Percentiles rank a stretch among this genome's conserved stretches.
These are phyloP conservation scores for Chunga burmeisteri DNA, from an alignment of 2,113 vertebrate species.

Conservation along the genomic window DNA sequence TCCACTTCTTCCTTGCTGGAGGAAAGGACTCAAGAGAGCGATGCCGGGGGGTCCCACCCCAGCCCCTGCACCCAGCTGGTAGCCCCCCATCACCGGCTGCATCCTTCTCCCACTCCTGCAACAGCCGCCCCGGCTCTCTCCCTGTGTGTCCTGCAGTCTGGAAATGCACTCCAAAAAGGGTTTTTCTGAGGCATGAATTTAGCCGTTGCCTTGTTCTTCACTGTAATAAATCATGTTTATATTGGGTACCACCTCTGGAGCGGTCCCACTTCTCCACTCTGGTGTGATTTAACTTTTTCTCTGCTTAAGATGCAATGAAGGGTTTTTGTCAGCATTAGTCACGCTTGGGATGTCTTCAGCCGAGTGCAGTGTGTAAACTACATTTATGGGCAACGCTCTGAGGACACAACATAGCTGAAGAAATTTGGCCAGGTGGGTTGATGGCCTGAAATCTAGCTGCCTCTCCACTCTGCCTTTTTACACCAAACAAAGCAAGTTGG, in stretches of 20 bases:
- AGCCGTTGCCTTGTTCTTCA: neutral
- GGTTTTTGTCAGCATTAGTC: neutral
- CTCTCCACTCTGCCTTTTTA: neutral
- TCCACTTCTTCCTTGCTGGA: neutral
- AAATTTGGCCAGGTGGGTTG: neutral
- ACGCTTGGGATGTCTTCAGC: neutral
- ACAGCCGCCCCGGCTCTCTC: neutral
- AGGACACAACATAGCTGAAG: neutral
- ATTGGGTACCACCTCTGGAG: neutral
- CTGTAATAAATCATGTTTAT: neutral
- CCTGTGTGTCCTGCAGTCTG: neutral
- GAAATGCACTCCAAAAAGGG: accelerated
- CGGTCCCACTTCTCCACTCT: neutral
- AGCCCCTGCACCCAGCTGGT: no score
- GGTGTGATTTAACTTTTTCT: neutral
- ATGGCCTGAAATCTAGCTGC: neutral
- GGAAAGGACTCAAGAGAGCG: neutral
- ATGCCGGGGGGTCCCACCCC: accelerated
- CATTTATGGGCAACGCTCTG: neutral
- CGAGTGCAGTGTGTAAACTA: neutral
- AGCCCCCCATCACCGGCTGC: neutral
- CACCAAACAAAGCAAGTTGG: neutral
- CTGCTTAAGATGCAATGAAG: neutral
- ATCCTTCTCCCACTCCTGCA: neutral
- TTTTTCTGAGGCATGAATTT: neutral